Base-by-base conservation (phyloP, 2,888 invertebrate genomes). In the Brenthis ino region DNA sequence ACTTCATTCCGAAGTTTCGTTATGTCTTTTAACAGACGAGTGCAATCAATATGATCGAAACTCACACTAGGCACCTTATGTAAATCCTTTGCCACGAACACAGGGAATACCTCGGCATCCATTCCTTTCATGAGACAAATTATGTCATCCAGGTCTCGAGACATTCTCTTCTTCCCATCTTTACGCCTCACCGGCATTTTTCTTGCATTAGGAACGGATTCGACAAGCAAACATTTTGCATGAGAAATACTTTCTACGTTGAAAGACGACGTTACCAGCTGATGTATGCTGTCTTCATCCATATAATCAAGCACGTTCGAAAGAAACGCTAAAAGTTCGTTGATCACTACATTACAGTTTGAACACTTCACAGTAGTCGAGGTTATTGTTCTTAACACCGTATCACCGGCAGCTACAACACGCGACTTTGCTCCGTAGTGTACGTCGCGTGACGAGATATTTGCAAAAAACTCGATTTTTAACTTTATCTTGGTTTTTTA, bases 61-160 rank as follows among this genome's bases (percentile, higher is more conserved):
- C 58, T 24, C 24, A 70, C 70, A 47, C 58, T 64, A 11, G 70
- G 70, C 13, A 70, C n/a, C 24, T 24, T n/a, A 55, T 70, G 70
- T 2, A 70, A 55, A 55, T 70, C 66, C 20, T 70, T 70, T 8
- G 70, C 70, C 5, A 70, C 64, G 47, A 70, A 70, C 16, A 70
- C 66, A 28, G 70, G 70, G 20, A 70, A 58, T 37, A 67, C 12
- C 64, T 70, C 70, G 16, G 70, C 51, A 48, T 61, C 60, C 8
- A 64, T 67, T 20, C 55, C 37, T 56, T 67, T 64, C 50, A 70
- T 37, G 20, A 64, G 53, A 24, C 50, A 16, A 12, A 70, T 69
- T 3, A 73, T 72, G 48, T 72, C 72, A 47, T 67, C 70, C 13
- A 69, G 56, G 20, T 72, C 65, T 47, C 68, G 37, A 6, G 69